Evolutionary conservation across 2,113 vertebrate species (phyloP).

Genomic region (Apodemus sylvaticus): DNA sequence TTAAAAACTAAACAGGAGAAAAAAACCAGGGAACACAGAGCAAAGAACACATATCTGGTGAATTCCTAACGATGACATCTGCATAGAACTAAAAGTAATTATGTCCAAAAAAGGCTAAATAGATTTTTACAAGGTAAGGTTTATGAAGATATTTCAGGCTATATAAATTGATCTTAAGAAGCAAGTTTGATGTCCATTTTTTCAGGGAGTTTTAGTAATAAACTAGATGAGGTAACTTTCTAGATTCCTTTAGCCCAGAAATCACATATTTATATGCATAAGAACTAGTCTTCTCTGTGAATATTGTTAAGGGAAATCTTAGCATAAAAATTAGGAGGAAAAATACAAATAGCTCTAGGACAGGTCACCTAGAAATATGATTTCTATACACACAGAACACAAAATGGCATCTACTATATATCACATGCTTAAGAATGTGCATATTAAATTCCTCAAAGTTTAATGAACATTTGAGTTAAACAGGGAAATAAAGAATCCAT

Average conservation of each 20-base stretch:
- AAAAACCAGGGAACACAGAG: neutral
- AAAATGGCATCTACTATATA: slow-evolving; percentile 23
- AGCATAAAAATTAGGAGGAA: neutral
- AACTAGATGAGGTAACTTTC: neutral
- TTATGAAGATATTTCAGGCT: neutral
- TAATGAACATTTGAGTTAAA: slow-evolving; percentile 29
- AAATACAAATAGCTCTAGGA: slow-evolving; percentile 17
- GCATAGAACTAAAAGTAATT: neutral
- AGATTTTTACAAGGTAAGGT: neutral
- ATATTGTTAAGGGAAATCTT: neutral
- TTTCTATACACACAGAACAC: neutral
- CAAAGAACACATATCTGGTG: neutral
- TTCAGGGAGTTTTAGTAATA: neutral
- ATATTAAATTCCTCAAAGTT: neutral
- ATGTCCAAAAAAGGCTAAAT: neutral
- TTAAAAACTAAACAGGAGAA: neutral
- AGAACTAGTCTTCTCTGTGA: neutral
- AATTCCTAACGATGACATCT: neutral
- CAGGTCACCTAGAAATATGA: neutral
- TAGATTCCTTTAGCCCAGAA: neutral
- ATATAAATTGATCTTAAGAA: neutral
- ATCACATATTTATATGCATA: neutral
- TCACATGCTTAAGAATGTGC: neutral
- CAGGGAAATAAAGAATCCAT: neutral
- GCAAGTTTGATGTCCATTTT: neutral